These are phyloP conservation scores for Rhopalosiphum maidis DNA, from an alignment of 1,140 invertebrate genomes.

Conservation along the genomic window DNA sequence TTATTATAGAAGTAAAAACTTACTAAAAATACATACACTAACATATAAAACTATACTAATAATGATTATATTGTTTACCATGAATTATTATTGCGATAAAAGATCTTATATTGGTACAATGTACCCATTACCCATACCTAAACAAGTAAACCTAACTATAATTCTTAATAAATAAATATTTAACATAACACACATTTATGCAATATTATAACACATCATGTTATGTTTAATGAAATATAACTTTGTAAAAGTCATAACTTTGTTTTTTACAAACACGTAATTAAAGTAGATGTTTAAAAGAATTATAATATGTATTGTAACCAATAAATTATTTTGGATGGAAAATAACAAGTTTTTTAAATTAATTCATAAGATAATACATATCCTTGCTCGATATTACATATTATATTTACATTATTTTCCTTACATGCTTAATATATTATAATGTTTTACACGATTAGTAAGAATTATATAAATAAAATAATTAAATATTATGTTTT, in stretches of 20 bases:
- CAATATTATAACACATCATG: not conserved
- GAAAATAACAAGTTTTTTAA: not conserved
- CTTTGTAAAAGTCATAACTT: not conserved
- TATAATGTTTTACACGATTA: not conserved
- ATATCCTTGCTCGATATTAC: slow-evolving; percentile 6
- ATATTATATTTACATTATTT: not conserved
- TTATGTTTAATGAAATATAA: not conserved
- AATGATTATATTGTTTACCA: not conserved
- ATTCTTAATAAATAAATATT: not conserved
- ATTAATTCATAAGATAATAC: not conserved
- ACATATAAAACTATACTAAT: not conserved
- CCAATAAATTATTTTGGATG: not conserved
- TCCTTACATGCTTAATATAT: not conserved
- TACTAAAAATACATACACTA: not conserved
- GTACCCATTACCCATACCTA: not conserved
- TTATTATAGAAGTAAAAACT: not conserved
- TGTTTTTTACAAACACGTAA: not conserved
- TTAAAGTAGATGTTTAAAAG: not conserved
- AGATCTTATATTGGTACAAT: not conserved
- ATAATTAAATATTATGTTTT: not conserved
- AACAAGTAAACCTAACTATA: no score
- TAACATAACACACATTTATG: not conserved
- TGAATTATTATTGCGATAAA: not conserved
- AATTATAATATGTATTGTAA: not conserved
- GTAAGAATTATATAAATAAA: not conserved